phyloP scores from a whole-genome alignment of 2,888 invertebrate genomes.

The Pachydiplax longipennis region DNA sequence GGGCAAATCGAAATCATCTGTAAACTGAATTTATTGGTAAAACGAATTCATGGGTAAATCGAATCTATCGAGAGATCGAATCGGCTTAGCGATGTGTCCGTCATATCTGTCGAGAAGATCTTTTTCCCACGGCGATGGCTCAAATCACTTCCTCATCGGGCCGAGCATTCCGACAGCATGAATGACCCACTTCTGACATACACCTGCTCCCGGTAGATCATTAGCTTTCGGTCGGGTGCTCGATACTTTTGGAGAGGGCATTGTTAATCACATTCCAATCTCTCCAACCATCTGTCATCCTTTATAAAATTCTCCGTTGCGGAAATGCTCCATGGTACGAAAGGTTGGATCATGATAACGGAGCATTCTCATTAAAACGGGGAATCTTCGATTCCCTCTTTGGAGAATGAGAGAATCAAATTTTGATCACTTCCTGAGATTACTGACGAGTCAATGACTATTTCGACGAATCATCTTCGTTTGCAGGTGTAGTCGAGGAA shows the following conservation, averaged over 20 bases:
- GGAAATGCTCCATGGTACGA: not conserved
- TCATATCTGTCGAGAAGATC: not conserved
- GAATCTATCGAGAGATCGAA: too few relatives aligned
- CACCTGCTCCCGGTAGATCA: not conserved
- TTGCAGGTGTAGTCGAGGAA: too few relatives aligned
- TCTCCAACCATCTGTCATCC: not conserved
- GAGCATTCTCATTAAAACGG: not conserved
- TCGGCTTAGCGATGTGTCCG: too few relatives aligned
- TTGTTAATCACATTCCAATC: not conserved
- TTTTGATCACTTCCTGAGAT: not conserved
- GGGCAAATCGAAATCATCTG: too few relatives aligned
- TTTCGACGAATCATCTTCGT: too few relatives aligned
- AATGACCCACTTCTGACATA: constrained; percentile 10
- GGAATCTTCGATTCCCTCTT: not conserved
- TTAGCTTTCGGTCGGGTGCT: not conserved
- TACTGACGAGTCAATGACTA: not conserved
- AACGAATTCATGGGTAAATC: too few relatives aligned
- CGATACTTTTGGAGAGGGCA: not conserved
- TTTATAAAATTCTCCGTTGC: not conserved
- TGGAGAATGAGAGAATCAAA: not conserved
- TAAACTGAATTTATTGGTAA: too few relatives aligned
- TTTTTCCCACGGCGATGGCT: constrained; percentile 14
- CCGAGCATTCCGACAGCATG: not conserved
- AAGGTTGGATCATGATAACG: not conserved
- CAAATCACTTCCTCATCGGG: constrained; percentile 6